phyloP scores from a whole-genome alignment of 2,888 invertebrate genomes.

The Prosopocoilus inquinatus region DNA sequence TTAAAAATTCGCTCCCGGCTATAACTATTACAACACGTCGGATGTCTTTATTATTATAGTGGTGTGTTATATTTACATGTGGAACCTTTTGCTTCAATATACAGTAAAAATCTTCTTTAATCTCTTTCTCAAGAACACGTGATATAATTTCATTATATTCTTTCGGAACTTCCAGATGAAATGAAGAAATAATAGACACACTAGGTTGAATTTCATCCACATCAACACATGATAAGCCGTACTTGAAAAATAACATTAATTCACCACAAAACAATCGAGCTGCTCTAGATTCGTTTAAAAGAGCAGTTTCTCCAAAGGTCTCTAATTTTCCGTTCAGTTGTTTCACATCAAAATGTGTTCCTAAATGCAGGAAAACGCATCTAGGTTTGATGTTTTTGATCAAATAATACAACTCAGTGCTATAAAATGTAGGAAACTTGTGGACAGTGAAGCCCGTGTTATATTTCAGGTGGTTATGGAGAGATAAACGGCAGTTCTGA shows the following conservation, averaged over 20 bases:
- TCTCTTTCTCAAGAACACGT: too few relatives aligned
- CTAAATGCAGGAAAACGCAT: slow-evolving; percentile 12
- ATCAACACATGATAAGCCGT: slow-evolving; percentile 16
- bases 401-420: neutral
- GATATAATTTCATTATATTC: too few relatives aligned
- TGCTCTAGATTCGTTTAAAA: too few relatives aligned
- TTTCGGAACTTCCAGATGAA: neutral
- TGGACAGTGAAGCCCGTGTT: slow-evolving; percentile 9
- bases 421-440: slow-evolving; percentile 1
- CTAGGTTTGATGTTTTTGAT: slow-evolving; percentile 7
- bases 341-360: slow-evolving; percentile 1
- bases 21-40: slow-evolving; percentile 7
- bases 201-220: slow-evolving; percentile 2
- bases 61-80: too few relatives aligned
- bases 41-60: slow-evolving; percentile 4
- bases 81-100: too few relatives aligned
- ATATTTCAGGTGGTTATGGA: slow-evolving; percentile 12
- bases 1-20: slow-evolving; percentile 6
- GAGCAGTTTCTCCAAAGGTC: neutral
- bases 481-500: slow-evolving; percentile 7
- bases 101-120: too few relatives aligned
- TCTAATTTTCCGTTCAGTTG: slow-evolving; percentile 1
- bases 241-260: slow-evolving; percentile 8
- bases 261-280: slow-evolving; percentile 1
- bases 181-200: slow-evolving; percentile 11